Conservation (phyloP, 37 sponge, comb jelly and placozoan species). For the Aphrocallistes beatrix region DNA sequence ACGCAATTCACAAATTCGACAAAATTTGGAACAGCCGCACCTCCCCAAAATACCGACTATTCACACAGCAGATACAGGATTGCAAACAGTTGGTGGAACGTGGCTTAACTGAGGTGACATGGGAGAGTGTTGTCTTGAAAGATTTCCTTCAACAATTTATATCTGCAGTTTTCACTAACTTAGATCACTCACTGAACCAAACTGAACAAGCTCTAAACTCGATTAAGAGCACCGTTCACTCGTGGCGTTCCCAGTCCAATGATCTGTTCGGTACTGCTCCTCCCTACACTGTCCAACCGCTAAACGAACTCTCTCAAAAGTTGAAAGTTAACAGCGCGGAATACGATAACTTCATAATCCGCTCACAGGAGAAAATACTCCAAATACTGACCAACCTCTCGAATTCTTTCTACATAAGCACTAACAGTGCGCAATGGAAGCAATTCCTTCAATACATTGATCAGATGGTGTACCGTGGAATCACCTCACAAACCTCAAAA, state of each 20-base stretch:
- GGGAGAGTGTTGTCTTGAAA: not conserved
- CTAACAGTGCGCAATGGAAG: not conserved
- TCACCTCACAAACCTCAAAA: not conserved
- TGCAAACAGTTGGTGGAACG: not conserved
- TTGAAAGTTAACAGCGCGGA: not conserved
- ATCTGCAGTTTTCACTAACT: not conserved
- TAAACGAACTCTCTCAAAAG: not conserved
- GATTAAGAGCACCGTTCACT: not conserved
- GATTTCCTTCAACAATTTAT: not conserved
- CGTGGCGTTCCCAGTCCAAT: not conserved
- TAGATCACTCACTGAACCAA: not conserved
- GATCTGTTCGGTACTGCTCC: not conserved
- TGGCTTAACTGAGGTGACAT: not conserved
- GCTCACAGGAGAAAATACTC: not conserved
- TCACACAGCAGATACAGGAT: not conserved
- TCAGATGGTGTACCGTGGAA: not conserved
- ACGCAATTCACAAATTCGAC: not conserved
- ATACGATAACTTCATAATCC: not conserved
- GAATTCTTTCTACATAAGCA: not conserved
- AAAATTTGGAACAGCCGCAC: not conserved
- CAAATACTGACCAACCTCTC: not conserved
- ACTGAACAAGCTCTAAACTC: not conserved
- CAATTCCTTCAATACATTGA: slow-evolving; percentile 5
- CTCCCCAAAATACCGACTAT: not conserved
- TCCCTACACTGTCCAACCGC: not conserved